Evolutionary conservation across 2,797 vertebrate species (phyloP).

Genomic region (Synaphobranchus kaupii): DNA sequence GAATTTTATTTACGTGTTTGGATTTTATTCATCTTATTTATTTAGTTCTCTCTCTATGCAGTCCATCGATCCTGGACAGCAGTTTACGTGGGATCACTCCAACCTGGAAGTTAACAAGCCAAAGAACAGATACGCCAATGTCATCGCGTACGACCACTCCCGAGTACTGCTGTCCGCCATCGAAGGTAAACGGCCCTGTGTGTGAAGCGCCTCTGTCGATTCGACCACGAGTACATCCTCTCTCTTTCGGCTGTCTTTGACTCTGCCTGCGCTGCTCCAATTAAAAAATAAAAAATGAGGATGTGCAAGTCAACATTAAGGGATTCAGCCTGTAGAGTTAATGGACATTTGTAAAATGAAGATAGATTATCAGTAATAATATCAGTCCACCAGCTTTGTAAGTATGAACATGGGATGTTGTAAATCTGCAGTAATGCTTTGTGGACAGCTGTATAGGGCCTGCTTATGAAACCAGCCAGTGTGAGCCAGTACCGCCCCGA

Average conservation of each 20-base stretch:
- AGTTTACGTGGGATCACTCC: constrained; percentile 99
- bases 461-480: too few relatives aligned
- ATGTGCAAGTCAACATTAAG: not conserved
- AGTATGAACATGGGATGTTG: too few relatives aligned
- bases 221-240: not conserved
- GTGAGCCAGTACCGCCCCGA: not conserved
- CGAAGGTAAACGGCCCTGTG: constrained; percentile 74
- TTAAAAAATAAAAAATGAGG: not conserved
- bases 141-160: constrained; percentile 83
- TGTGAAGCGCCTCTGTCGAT: not conserved
- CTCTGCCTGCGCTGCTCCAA: not conserved
- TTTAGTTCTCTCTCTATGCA: constrained; percentile 61
- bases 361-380: too few relatives aligned
- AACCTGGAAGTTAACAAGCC: constrained; percentile 99
- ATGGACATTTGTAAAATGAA: too few relatives aligned
- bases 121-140: constrained; percentile 96
- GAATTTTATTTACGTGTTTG: constrained; percentile 55
- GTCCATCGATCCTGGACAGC: constrained; percentile 96
- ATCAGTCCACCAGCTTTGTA: too few relatives aligned
- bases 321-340: too few relatives aligned
- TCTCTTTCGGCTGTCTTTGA: not conserved
- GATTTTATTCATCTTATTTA: constrained; percentile 14
- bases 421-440: too few relatives aligned
- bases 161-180: constrained; percentile 90
- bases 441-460: too few relatives aligned